A percentile compares a stretch with the other conserved stretches of the same genome.
Conservation (phyloP, 2,113 vertebrate species). For the Oncorhynchus keta region DNA sequence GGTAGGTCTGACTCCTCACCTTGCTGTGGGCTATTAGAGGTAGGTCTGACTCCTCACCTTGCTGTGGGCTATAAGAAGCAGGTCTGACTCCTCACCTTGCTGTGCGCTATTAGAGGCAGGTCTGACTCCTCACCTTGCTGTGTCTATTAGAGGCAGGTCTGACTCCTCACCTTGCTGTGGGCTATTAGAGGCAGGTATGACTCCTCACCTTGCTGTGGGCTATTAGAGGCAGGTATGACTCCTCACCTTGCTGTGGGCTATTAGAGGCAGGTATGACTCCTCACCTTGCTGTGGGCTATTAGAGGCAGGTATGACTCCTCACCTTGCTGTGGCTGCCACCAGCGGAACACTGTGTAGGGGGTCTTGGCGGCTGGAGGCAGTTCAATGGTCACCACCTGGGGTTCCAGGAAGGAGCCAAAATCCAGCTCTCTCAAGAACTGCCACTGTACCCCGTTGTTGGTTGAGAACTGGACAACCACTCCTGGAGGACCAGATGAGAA, state of each 20-base stretch:
- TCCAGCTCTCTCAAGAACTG: constrained; percentile 90
- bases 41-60: too few species aligned
- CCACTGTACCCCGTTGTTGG: constrained; percentile 93
- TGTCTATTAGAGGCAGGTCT: too few species aligned
- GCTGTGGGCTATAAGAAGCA: too few species aligned
- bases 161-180: constrained; percentile 84
- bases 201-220: constrained; percentile 84
- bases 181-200: not conserved
- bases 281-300: constrained; percentile 83
- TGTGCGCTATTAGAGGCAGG: too few species aligned
- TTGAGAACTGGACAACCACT: constrained; percentile 92
- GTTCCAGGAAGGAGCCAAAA: constrained; percentile 91
- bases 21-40: too few species aligned
- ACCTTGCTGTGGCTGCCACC: constrained; percentile 98
- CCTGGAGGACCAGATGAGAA: constrained; percentile 66
- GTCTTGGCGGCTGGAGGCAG: constrained; percentile 88
- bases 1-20: too few species aligned
- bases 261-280: not conserved
- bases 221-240: too few species aligned
- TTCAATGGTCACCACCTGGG: constrained; percentile 93
- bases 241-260: too few species aligned
- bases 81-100: too few species aligned
- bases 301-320: not conserved
- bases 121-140: too few species aligned
- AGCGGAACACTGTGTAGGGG: constrained; percentile 87